Evolutionary conservation across 2,888 invertebrate genomes (phyloP), one percentile per base, ranked within the genome.

Genomic region (Stratiomys singularior): DNA sequence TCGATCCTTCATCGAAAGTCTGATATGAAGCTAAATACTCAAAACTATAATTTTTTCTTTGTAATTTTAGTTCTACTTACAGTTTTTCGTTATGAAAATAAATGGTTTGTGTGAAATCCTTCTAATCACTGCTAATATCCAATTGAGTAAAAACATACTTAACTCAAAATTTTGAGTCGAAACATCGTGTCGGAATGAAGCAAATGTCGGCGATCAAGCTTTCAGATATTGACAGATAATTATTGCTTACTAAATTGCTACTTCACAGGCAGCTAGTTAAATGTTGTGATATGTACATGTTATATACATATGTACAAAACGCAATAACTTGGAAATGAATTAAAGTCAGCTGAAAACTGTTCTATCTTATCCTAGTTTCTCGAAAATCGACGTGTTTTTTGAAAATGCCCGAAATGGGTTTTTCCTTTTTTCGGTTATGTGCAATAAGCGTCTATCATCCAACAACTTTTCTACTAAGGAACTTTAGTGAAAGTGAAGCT

Each of bases 111-210:
- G 15, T 5, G 28, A 74, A 37, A 46, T 58, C n/a, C 3, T 18
- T 30, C 58, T 58, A 23, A 74, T 58, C 21, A 44, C 58, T 44
- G 58, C 18, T 27, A 23, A n/a, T 18, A 74, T 30, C 74, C 74
- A 74, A 52, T 74, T 37, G 15, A 72, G n/a, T 58, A 72, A 58
- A 72, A 74, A 21, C 74, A 74, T 74, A 21, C 1, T 58, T 60
- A 21, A 74, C 74, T 13, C 15, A 21, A 21, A 74, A 74, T 58
- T 74, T 74, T 58, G 58, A 74, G 11, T 74, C 37, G n/a, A 7
- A 52, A 71, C 25, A 25, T 52, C 15, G 47, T 7, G 1, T 71
- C 23, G 5, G 5, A 71, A 47, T 21, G 18, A 21, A 37, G 23
- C 13, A 28, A 27, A 30, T 30, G 64, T 64, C 28, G 64, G 0